Evolutionary conservation across 2,113 vertebrate genomes (phyloP), one percentile per base, ranked within the genome.

Genomic region (Eonycteris spelaea): DNA sequence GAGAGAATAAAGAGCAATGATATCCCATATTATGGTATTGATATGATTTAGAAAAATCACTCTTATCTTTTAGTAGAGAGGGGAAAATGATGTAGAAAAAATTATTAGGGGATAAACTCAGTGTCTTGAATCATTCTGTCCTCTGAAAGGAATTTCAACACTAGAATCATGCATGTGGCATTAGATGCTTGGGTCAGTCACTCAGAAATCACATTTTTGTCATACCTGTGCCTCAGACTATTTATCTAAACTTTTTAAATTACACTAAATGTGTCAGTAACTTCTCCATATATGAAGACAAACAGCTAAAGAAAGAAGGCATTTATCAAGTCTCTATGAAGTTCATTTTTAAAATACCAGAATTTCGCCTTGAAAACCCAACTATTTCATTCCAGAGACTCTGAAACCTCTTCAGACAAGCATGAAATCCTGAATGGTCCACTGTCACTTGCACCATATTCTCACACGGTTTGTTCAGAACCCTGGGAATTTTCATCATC

Each of bases 201-300:
- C 8, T 33, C 28, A 63, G 53, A 73, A 85, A 15, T 18, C 18
- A 40, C 15, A 4, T 6, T 55, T 3, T 24, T 21, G 22, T 35
- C 45, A 59, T 97, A 99, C 99, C 99, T 98, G 98, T 99, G 99
- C 15, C 97, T 98, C n/a, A 89, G 80, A 33, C 95, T 71, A 86
- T 99, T 98, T 38, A 7, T 96, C 83, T 79, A 97, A 90, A 99
- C 99, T 96, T 99, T 97, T 40, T 96, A 68, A 19, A 99, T 98
- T 43, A 99, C 98, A 22, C 97, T 92, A 91, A 98, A 98, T 26
- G 99, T 99, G 93, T 98, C 99, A 7, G 0, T 33, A 75, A 99
- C 99, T 96, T 99, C 99, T 94, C 99, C 99, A 67, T 99, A 99
- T 65, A 99, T 99, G 83, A 99, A 99, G 93, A 99, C 97, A 96